These are phyloP conservation scores for Hydractinia symbiolongicarpus DNA, from an alignment of 30 jellyfish, hydroid and myxozoan species.

Conservation along the genomic window DNA sequence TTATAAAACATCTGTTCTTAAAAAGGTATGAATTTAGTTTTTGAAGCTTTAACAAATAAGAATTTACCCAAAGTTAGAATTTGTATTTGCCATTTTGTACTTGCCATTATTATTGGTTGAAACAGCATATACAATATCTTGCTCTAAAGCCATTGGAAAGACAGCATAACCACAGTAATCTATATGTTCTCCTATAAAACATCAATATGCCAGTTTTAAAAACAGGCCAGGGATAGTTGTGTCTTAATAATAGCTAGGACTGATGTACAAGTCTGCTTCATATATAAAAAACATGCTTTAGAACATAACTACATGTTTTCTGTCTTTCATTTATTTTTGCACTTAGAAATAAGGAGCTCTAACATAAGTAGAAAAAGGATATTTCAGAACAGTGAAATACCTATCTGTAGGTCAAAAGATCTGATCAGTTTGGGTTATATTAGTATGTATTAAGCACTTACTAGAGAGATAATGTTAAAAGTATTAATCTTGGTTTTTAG, in stretches of 20 bases:
- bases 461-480: no score
- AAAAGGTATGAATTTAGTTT: background rate
- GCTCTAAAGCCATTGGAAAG: slow-evolving; percentile 95
- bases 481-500: no score
- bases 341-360: no score
- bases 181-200: slow-evolving; percentile 71
- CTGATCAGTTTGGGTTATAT: no score
- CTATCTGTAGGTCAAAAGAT: no score
- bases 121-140: slow-evolving; percentile 78
- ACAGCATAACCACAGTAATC: slow-evolving; percentile 98
- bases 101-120: slow-evolving; percentile 30
- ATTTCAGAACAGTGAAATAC: no score
- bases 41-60: background rate
- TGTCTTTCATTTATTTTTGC: background rate
- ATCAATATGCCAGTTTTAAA: background rate
- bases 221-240: background rate
- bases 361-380: no score
- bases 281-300: background rate
- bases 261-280: background rate
- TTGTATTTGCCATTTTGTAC: slow-evolving; percentile 62
- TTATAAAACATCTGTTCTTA: background rate
- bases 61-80: slow-evolving; percentile 50
- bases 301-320: background rate
- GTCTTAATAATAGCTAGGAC: background rate
- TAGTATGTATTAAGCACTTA: no score